Evolutionary conservation across 64 coral and sea anemone genomes (phyloP).

Genomic region (Cladopsammia gracilis): DNA sequence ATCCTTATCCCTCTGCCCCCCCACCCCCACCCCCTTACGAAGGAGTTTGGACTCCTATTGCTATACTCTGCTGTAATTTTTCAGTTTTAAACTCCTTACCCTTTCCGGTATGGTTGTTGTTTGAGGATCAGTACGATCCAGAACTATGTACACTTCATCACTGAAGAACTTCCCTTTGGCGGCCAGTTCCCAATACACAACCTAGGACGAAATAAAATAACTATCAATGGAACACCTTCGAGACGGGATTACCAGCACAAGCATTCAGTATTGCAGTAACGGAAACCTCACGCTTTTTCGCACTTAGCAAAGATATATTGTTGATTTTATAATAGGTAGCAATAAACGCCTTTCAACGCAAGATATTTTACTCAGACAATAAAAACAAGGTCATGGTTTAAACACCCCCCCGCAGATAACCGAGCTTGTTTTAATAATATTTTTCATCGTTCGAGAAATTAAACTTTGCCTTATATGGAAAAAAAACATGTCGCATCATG

Average conservation of each 20-base stretch:
- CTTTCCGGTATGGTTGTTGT: background rate
- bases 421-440: background rate
- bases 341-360: background rate
- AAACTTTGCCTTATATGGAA: constrained; percentile 19
- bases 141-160: constrained; percentile 24
- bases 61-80: no score
- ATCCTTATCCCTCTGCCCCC: no score
- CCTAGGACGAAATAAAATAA: background rate
- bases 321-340: background rate
- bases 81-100: background rate
- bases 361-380: no score
- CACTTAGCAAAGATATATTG: background rate
- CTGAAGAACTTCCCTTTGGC: constrained; percentile 20
- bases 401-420: background rate
- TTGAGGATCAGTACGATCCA: background rate
- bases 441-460: background rate
- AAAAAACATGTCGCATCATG: background rate
- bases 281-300: no score
- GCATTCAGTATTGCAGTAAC: no score
- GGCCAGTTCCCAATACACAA: background rate
- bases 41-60: no score
- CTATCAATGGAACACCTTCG: no score
- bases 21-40: no score
- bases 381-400: background rate
- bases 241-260: no score